These are phyloP conservation scores for Eptatretus atami DNA, from an alignment of 2,797 vertebrate genomes.

Conservation along the genomic window DNA sequence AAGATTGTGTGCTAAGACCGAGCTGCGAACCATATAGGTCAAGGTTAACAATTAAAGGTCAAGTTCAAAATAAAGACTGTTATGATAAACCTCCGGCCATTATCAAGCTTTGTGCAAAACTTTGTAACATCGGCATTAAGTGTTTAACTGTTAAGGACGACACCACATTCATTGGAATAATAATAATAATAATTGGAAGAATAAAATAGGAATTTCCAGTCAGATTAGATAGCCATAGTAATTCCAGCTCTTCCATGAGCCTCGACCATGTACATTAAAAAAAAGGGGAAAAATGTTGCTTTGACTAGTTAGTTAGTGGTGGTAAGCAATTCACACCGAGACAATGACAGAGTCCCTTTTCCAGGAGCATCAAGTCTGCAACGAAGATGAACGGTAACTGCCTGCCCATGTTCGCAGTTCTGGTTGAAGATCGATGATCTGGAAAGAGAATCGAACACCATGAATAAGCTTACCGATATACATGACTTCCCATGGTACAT, in stretches of 20 bases:
- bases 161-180: neutral
- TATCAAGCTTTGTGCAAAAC: no score
- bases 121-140: no score
- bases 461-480: no score
- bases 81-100: no score
- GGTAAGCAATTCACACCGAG: conserved; percentile 24
- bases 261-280: no score
- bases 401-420: conserved; percentile 48
- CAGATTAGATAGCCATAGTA: neutral
- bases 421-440: conserved; percentile 25
- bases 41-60: no score
- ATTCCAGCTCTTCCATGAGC: no score
- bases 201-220: neutral
- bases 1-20: no score
- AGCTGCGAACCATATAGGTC: no score
- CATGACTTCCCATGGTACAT: no score
- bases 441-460: no score
- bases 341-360: conserved; percentile 40
- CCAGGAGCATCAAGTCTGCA: conserved; percentile 33
- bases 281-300: neutral
- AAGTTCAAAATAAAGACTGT: no score
- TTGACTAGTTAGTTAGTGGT: neutral
- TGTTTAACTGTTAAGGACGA: neutral
- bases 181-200: neutral
- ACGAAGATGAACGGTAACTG: conserved; percentile 45